Evolutionary conservation across 2,113 vertebrate genomes (phyloP).

Genomic region (Alosa alosa): DNA sequence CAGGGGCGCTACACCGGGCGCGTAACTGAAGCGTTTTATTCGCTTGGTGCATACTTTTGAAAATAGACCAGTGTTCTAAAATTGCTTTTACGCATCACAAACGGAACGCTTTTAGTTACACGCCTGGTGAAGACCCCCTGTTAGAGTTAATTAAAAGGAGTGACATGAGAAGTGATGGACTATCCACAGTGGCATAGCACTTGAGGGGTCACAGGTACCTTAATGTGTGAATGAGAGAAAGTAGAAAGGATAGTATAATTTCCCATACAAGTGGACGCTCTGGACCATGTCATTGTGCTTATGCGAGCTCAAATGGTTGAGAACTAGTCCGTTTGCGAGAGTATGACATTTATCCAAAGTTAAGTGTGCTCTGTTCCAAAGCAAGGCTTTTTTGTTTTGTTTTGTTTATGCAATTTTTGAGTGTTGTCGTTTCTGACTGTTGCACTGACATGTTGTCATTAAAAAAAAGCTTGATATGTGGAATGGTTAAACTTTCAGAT

Average conservation of each 20-base stretch:
- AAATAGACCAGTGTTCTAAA: too few relatives aligned
- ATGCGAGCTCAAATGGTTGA: neutral
- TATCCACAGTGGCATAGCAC: neutral
- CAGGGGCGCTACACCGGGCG: too few relatives aligned
- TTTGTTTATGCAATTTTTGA: neutral
- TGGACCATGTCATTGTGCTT: neutral
- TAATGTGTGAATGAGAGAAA: neutral
- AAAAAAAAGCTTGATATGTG: neutral
- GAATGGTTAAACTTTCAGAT: neutral
- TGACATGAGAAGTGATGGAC: neutral
- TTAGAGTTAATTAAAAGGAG: neutral
- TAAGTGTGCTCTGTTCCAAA: neutral
- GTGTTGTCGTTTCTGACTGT: neutral
- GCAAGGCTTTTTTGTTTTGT: neutral
- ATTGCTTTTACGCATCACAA: too few relatives aligned
- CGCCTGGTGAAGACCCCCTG: too few relatives aligned
- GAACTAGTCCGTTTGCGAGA: neutral
- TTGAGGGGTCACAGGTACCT: neutral
- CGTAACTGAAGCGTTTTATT: too few relatives aligned
- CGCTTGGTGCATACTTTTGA: too few relatives aligned
- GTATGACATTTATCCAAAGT: neutral
- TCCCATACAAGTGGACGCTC: neutral
- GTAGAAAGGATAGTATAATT: neutral
- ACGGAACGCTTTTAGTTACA: too few relatives aligned
- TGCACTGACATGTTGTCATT: neutral